phyloP scores from a whole-genome alignment of 2,888 invertebrate genomes.

The Plagiodera versicolora region DNA sequence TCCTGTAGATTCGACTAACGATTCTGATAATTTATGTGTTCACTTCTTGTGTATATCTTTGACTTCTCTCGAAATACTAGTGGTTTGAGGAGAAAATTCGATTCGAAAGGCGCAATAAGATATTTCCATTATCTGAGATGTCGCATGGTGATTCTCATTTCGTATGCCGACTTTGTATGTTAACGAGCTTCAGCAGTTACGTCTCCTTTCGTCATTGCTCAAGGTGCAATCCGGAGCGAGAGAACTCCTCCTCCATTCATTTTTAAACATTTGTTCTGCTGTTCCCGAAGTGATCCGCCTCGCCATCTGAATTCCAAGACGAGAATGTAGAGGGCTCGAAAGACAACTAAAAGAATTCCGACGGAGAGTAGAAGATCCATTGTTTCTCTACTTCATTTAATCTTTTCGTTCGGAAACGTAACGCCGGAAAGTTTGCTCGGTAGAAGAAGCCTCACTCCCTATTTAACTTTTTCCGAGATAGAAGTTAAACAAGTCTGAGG shows the following conservation, averaged over 20 bases:
- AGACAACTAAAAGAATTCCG: slow-evolving; percentile 4
- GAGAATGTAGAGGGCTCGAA: slow-evolving; percentile 8
- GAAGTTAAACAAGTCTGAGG: slow-evolving; percentile 5
- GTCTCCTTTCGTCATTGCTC: background rate
- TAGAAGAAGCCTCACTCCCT: background rate
- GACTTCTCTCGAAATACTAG: too few relatives aligned
- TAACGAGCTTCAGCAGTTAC: background rate
- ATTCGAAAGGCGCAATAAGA: background rate
- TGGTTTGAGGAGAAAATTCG: background rate
- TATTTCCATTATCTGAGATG: background rate
- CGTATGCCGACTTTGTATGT: background rate
- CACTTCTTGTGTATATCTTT: too few relatives aligned
- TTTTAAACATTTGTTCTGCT: background rate
- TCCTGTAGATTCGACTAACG: too few relatives aligned
- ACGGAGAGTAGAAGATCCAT: slow-evolving; percentile 38
- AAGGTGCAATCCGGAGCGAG: background rate
- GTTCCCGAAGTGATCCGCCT: too few relatives aligned
- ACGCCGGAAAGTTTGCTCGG: slow-evolving; percentile 34
- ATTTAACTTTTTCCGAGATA: background rate
- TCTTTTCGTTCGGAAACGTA: slow-evolving; percentile 39
- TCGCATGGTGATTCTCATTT: background rate
- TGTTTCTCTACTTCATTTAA: slow-evolving; percentile 44
- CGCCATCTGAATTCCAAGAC: slow-evolving; percentile 6
- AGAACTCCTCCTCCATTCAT: background rate
- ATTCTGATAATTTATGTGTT: too few relatives aligned